phyloP scores from a whole-genome alignment of 2,888 invertebrate species.

The Lymantria dispar region DNA sequence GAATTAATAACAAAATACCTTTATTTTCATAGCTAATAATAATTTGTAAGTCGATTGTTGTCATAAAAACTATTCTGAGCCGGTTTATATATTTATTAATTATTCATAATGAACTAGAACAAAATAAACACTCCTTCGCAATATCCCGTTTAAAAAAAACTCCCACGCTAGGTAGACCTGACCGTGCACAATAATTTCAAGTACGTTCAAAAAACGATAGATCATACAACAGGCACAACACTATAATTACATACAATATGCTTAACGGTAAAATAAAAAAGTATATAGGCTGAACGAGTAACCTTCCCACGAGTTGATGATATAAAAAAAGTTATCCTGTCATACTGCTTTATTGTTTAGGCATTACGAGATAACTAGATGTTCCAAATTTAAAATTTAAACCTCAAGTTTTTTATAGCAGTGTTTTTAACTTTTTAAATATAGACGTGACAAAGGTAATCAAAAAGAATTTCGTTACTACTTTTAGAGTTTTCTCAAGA shows the following conservation, averaged over 20 bases:
- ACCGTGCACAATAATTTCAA: constrained; percentile 3
- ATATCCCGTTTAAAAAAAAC: not conserved
- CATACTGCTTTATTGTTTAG: constrained; percentile 15
- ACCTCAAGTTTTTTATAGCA: no score
- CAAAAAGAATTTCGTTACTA: no score
- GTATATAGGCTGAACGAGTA: constrained; percentile 19
- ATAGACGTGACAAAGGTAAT: no score
- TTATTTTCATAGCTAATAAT: no score
- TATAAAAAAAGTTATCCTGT: constrained; percentile 32
- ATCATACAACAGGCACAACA: constrained; percentile 9
- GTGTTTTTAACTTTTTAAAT: no score
- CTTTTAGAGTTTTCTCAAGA: no score
- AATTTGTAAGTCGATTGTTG: no score
- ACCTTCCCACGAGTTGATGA: constrained; percentile 33
- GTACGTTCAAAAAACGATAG: constrained; percentile 6
- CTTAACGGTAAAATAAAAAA: constrained; percentile 30
- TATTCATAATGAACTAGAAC: not conserved
- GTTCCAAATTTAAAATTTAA: no score
- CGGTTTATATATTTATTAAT: no score
- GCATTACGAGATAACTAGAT: no score
- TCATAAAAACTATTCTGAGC: no score
- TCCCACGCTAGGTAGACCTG: constrained; percentile 4
- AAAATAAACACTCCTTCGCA: not conserved
- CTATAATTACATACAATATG: constrained; percentile 17
- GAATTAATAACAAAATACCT: no score